A percentile compares a stretch with the other conserved stretches of the same genome.
Evolutionary conservation across 2,113 vertebrate species (phyloP).

Genomic region (Ctenodactylus gundi): DNA sequence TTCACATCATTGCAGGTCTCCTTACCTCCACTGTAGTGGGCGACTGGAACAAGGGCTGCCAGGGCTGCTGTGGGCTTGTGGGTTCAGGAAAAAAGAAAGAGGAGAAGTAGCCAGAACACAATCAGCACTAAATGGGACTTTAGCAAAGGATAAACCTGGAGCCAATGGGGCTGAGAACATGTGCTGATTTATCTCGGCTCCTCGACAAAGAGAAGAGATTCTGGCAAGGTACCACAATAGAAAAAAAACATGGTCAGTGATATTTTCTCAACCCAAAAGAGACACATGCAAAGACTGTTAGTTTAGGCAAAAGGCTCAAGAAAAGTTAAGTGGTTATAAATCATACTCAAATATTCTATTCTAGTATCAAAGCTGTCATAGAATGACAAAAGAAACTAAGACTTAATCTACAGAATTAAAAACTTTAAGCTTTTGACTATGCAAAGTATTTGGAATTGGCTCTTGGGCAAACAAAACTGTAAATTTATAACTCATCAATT

Average conservation of each 20-base stretch:
- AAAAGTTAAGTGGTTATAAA: constrained; percentile 64
- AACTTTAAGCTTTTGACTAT: background rate
- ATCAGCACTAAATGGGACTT: constrained; percentile 87
- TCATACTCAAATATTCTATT: background rate
- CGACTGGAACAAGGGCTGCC: constrained; percentile 86
- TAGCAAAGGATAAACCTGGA: constrained; percentile 85
- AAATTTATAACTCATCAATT: constrained; percentile 3
- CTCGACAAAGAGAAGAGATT: constrained; percentile 95
- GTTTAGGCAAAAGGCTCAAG: constrained; percentile 55
- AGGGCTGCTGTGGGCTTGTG: constrained; percentile 84
- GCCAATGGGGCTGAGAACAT: constrained; percentile 90
- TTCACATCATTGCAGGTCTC: constrained; percentile 41
- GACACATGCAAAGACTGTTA: constrained; percentile 54
- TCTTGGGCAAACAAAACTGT: background rate
- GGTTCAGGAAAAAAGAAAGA: constrained; percentile 87
- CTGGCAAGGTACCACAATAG: constrained; percentile 85
- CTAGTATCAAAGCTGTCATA: background rate
- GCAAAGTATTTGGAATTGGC: constrained; percentile 37
- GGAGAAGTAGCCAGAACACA: constrained; percentile 89
- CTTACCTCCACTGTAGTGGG: constrained; percentile 97
- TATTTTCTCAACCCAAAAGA: constrained; percentile 46
- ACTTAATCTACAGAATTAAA: background rate
- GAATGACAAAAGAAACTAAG: constrained; percentile 45
- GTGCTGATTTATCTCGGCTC: constrained; percentile 93
- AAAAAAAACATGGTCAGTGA: constrained; percentile 77